A percentile compares a stretch with the other conserved stretches of the same genome.
phyloP scores from a whole-genome alignment of 2,113 vertebrate genomes.

The Eurystomus gularis region DNA sequence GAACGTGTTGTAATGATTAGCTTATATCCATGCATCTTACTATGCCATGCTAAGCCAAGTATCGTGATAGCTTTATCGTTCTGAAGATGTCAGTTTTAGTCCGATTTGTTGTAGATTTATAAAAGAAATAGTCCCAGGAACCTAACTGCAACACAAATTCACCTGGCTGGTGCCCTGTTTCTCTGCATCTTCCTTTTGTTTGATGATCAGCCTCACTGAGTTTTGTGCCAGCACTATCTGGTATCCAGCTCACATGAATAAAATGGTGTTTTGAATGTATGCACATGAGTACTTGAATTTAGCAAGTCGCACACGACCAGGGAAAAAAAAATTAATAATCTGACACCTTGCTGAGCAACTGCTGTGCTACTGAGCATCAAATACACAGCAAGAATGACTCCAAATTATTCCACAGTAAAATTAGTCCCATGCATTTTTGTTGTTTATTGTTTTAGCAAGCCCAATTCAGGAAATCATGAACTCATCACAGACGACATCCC shows the following conservation, averaged over 20 bases:
- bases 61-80: not conserved
- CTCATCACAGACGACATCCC: not conserved
- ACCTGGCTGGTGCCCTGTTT: not conserved
- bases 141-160: not conserved
- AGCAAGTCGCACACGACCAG: not conserved
- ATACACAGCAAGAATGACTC: rapidly evolving
- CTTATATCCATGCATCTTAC: not conserved
- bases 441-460: not conserved
- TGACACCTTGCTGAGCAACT: not conserved
- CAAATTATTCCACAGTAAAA: not conserved
- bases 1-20: not conserved
- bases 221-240: not conserved
- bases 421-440: not conserved
- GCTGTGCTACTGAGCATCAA: not conserved
- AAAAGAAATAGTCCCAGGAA: not conserved
- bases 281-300: not conserved
- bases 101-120: not conserved
- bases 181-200: not conserved
- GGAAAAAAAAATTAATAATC: not conserved
- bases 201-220: not conserved
- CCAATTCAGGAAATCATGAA: not conserved
- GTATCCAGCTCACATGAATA: not conserved
- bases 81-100: not conserved
- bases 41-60: not conserved
- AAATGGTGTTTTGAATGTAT: not conserved